These are phyloP conservation scores for Gymnoscelis rufifasciata DNA, from an alignment of 2,888 invertebrate genomes.

Conservation along the genomic window DNA sequence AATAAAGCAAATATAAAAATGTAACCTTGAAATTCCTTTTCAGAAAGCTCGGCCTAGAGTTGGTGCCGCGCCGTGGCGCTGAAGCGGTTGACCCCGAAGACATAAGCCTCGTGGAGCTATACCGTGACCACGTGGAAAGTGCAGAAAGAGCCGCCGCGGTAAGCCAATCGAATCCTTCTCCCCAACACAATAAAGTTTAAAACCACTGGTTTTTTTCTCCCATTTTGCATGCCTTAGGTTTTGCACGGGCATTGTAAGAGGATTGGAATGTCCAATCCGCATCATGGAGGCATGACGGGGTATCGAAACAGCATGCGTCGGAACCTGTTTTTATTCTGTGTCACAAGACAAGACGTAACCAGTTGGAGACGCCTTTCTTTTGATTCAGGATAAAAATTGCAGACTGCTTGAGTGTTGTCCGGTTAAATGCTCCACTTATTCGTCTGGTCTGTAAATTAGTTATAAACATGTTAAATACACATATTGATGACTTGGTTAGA, in stretches of 20 bases:
- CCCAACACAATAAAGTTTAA: conserved; percentile 4
- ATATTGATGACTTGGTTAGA: no score
- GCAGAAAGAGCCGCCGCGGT: conserved; percentile 87
- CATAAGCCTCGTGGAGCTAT: conserved; percentile 92
- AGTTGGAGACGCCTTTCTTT: conserved; percentile 14
- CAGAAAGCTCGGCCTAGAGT: conserved; percentile 94
- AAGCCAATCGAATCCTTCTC: conserved; percentile 44
- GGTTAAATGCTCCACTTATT: conserved; percentile 8
- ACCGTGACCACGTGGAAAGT: conserved; percentile 87
- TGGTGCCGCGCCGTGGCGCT: conserved; percentile 93
- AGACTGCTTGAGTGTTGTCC: conserved; percentile 7
- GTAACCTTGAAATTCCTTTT: conserved; percentile 36
- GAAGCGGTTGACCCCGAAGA: conserved; percentile 94
- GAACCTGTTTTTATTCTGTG: conserved; percentile 29
- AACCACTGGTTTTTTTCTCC: conserved; percentile 14
- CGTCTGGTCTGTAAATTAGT: no score
- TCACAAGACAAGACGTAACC: conserved; percentile 23
- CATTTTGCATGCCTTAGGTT: conserved; percentile 24
- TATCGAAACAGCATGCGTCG: conserved; percentile 23
- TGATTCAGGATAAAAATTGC: conserved; percentile 19
- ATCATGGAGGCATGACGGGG: conserved; percentile 23
- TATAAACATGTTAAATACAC: no score
- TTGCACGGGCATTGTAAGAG: conserved; percentile 27
- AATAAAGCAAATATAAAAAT: no score
- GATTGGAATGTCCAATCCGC: conserved; percentile 29